Percentiles rank a stretch among this genome's conserved stretches.
phyloP scores from a whole-genome alignment of 2,113 vertebrate species.

The Todiramphus saurophagus region DNA sequence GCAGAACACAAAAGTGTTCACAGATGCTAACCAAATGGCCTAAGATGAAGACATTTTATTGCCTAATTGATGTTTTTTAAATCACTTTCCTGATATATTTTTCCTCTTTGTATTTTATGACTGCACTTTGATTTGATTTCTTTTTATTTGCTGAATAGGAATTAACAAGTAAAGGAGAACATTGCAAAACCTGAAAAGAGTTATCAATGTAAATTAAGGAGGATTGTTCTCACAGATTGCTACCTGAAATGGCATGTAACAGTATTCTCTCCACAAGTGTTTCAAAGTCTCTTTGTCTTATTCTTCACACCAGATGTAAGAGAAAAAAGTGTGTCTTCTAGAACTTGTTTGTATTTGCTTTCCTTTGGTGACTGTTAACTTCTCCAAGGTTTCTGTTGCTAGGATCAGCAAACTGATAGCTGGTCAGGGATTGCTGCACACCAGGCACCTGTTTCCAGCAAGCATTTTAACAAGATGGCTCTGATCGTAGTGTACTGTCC shows the following conservation, averaged over 20 bases:
- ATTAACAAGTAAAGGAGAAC: background rate
- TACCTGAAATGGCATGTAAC: background rate
- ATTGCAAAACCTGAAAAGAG: constrained; percentile 2
- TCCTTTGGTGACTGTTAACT: background rate
- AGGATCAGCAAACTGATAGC: background rate
- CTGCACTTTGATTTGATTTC: background rate
- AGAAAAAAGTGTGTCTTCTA: background rate
- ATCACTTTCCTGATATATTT: background rate
- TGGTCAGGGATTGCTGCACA: too few relatives aligned
- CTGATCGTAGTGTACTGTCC: background rate
- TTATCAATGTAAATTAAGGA: background rate
- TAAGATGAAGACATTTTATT: background rate
- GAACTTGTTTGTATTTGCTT: background rate
- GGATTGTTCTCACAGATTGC: background rate
- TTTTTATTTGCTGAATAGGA: constrained; percentile 8
- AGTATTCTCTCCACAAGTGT: background rate
- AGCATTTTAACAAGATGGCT: background rate
- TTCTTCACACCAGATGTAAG: background rate
- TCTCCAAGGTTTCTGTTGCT: background rate
- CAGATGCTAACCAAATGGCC: background rate
- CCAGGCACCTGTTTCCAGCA: background rate
- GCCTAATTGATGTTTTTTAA: constrained; percentile 15
- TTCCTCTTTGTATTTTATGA: background rate
- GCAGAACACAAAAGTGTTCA: background rate
- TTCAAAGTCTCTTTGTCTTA: background rate